phyloP scores from a whole-genome alignment of 2,888 invertebrate genomes.

The Neuroscelio doddi region DNA sequence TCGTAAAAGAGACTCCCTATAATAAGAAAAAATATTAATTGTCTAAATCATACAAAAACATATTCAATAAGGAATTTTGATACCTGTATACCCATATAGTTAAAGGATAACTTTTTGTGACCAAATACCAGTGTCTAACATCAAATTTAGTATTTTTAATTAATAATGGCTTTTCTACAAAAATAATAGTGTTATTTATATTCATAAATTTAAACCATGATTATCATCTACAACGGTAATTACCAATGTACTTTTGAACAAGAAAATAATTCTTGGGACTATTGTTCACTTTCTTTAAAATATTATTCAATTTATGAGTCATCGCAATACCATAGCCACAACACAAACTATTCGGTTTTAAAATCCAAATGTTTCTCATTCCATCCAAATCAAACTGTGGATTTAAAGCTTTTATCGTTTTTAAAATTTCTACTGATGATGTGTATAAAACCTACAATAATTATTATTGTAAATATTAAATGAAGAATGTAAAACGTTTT shows the following conservation, averaged over 20 bases:
- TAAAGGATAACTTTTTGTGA: constrained; percentile 84
- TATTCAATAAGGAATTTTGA: constrained; percentile 1
- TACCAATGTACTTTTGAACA: constrained; percentile 93
- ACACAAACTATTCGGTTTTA: constrained; percentile 88
- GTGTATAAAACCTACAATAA: constrained; percentile 37
- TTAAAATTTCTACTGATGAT: constrained; percentile 38
- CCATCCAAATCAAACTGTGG: constrained; percentile 77
- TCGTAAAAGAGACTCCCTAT: no score
- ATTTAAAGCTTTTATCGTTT: constrained; percentile 58
- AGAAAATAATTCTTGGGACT: constrained; percentile 80
- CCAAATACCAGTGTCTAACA: constrained; percentile 91
- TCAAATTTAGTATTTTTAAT: constrained; percentile 92
- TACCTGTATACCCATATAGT: constrained; percentile 89
- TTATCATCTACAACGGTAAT: no score
- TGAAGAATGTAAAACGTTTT: neutral
- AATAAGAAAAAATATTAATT: no score
- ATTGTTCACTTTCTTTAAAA: constrained; percentile 77
- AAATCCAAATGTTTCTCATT: constrained; percentile 88
- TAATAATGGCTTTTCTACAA: constrained; percentile 84
- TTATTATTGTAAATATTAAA: neutral
- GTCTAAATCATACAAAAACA: no score
- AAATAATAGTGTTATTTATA: constrained; percentile 4
- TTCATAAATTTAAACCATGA: neutral
- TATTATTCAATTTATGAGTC: constrained; percentile 82
- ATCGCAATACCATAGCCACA: constrained; percentile 89